Conservation (phyloP, 1,140 invertebrate genomes). For the Agraylea sexmaculata region DNA sequence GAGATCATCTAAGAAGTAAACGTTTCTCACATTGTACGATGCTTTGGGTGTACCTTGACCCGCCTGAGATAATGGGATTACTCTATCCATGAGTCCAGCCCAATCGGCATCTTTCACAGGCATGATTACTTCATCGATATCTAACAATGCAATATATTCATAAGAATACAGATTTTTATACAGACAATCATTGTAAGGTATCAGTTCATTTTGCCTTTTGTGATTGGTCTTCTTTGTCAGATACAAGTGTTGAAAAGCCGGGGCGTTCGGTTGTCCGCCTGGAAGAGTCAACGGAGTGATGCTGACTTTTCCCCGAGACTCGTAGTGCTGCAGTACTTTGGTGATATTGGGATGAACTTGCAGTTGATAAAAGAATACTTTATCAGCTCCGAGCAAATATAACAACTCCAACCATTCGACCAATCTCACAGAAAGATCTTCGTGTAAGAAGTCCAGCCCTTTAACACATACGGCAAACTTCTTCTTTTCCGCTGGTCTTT, state of each 20-base stretch:
- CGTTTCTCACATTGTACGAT: conserved; percentile 85
- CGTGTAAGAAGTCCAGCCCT: conserved; percentile 80
- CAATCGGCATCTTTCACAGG: conserved; percentile 68
- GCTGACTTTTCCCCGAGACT: conserved; percentile 60
- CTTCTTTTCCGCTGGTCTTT: conserved; percentile 57
- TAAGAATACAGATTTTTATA: conserved; percentile 88
- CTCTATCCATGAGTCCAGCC: conserved; percentile 66
- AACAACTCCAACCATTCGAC: conserved; percentile 94
- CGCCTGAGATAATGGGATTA: conserved; percentile 58
- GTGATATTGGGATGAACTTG: conserved; percentile 84
- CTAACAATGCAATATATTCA: conserved; percentile 79
- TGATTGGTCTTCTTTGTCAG: conserved; percentile 80
- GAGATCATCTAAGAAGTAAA: conserved; percentile 89
- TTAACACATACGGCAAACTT: conserved; percentile 92
- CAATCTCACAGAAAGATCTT: conserved; percentile 77
- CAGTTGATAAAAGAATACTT: conserved; percentile 86
- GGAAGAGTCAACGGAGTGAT: conserved; percentile 81
- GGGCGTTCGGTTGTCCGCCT: conserved; percentile 82
- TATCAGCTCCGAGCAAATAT: conserved; percentile 76
- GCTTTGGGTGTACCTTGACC: conserved; percentile 61
- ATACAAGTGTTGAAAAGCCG: conserved; percentile 78
- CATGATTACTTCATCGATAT: conserved; percentile 93
- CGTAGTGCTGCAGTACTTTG: conserved; percentile 77
- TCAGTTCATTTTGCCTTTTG: conserved; percentile 89
- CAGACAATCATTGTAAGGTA: conserved; percentile 94